These are phyloP conservation scores for Slavum lentiscoides DNA, from an alignment of 2,888 invertebrate species.

Conservation along the genomic window DNA sequence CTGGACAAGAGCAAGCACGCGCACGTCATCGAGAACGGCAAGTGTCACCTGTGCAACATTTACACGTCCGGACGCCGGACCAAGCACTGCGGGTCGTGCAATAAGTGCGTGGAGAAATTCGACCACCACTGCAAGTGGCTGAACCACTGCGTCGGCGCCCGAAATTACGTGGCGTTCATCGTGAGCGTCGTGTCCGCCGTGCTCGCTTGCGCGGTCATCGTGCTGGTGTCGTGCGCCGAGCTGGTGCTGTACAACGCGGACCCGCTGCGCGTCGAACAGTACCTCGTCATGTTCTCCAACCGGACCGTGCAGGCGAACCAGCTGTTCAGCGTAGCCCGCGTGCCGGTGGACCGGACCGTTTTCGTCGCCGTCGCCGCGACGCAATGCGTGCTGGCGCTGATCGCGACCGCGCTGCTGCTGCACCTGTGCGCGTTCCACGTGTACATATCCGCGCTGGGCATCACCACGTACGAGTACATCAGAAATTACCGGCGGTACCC, in stretches of 20 bases:
- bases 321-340: slow-evolving; percentile 53
- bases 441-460: slow-evolving; percentile 79
- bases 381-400: slow-evolving; percentile 72
- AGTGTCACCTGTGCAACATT: slow-evolving; percentile 90
- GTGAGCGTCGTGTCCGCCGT: slow-evolving; percentile 79
- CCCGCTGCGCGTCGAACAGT: slow-evolving; percentile 64
- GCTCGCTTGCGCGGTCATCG: slow-evolving; percentile 71
- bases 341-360: slow-evolving; percentile 58
- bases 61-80: slow-evolving; percentile 74
- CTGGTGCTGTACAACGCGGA: slow-evolving; percentile 69
- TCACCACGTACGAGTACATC: slow-evolving; percentile 90
- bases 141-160: slow-evolving; percentile 92
- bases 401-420: slow-evolving; percentile 75
- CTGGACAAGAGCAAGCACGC: slow-evolving; percentile 85
- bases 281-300: slow-evolving; percentile 56
- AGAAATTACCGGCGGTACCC: slow-evolving; percentile 59
- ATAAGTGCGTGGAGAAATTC: slow-evolving; percentile 93
- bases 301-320: slow-evolving; percentile 55
- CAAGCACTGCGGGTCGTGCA: slow-evolving; percentile 95
- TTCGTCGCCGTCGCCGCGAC: slow-evolving; percentile 67
- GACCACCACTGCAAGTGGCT: slow-evolving; percentile 99
- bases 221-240: slow-evolving; percentile 72
- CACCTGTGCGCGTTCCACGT: slow-evolving; percentile 87
- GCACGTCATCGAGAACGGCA: slow-evolving; percentile 93
- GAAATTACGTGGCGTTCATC: slow-evolving; percentile 85